Percentiles rank a stretch among this genome's conserved stretches.
Evolutionary conservation across 2,113 vertebrate species (phyloP).

Genomic region (Lepus timidus): DNA sequence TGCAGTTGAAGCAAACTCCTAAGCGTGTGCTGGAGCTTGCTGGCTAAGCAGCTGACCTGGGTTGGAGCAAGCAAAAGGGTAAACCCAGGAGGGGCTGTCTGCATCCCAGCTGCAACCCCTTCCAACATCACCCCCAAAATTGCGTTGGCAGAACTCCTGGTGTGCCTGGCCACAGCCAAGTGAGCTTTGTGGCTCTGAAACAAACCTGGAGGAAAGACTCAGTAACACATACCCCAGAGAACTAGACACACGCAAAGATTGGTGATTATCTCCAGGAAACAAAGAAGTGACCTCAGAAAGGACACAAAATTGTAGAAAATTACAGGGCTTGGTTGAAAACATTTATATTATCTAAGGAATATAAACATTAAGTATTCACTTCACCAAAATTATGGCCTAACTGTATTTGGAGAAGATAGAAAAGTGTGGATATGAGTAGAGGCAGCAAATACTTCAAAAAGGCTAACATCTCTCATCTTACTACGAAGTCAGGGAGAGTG

Average conservation of each 20-base stretch:
- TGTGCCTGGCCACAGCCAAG: too few species aligned
- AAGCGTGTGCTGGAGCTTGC: background rate
- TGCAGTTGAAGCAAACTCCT: background rate
- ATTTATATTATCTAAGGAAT: background rate
- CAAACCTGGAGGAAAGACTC: background rate
- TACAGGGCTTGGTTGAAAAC: background rate
- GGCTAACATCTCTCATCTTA: background rate
- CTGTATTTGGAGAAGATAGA: background rate
- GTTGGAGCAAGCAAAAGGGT: background rate
- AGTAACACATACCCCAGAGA: background rate
- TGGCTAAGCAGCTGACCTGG: background rate
- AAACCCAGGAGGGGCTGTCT: background rate
- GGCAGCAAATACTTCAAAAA: background rate
- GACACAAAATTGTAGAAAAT: background rate
- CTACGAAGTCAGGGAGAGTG: background rate
- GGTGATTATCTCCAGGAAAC: background rate
- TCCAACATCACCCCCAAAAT: background rate
- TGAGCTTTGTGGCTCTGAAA: background rate
- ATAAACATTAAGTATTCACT: background rate
- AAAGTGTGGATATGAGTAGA: background rate
- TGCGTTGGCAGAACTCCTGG: background rate
- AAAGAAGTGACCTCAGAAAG: background rate
- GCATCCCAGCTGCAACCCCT: background rate
- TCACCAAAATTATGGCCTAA: background rate
- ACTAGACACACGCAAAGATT: background rate